Evolutionary conservation across 1,140 invertebrate species (phyloP).

Genomic region (Calycopis cecrops): DNA sequence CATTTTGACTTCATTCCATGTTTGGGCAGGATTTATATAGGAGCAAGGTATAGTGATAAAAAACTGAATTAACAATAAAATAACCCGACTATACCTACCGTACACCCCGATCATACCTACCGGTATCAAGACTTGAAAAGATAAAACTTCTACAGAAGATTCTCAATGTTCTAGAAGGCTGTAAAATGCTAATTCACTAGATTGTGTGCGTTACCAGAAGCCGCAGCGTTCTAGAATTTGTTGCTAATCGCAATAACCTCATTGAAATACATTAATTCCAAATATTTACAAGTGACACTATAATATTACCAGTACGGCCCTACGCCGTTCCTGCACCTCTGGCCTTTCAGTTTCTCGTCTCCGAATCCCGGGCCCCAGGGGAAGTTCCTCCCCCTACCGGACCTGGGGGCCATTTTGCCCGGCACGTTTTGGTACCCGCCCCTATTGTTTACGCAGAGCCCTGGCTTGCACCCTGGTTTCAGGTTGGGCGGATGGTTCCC

Average conservation of each 20-base stretch:
- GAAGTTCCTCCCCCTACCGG: slow-evolving; percentile 42
- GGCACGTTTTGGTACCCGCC: slow-evolving; percentile 38
- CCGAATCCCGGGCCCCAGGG: slow-evolving; percentile 49
- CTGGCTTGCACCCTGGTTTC: slow-evolving; percentile 51
- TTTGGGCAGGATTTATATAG: too few species aligned
- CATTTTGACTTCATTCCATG: too few species aligned
- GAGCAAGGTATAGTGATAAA: too few species aligned
- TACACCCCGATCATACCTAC: too few species aligned
- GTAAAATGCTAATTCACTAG: too few species aligned
- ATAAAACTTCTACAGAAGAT: too few species aligned
- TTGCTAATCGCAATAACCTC: neutral
- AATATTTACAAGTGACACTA: slow-evolving; percentile 11
- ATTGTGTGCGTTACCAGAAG: too few species aligned
- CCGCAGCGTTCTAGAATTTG: too few species aligned
- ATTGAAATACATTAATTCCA: neutral
- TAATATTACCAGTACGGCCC: slow-evolving; percentile 56
- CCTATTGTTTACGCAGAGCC: slow-evolving; percentile 43
- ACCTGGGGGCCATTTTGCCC: slow-evolving; percentile 36
- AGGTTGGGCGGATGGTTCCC: slow-evolving; percentile 44
- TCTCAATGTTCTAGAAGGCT: too few species aligned
- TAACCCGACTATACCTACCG: too few species aligned
- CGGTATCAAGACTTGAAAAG: too few species aligned
- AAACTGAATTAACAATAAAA: too few species aligned
- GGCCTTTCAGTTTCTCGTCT: slow-evolving; percentile 51
- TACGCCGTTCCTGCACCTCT: slow-evolving; percentile 49